Conservation (phyloP, 2,888 invertebrate species). For the Electrophaes corylata region DNA sequence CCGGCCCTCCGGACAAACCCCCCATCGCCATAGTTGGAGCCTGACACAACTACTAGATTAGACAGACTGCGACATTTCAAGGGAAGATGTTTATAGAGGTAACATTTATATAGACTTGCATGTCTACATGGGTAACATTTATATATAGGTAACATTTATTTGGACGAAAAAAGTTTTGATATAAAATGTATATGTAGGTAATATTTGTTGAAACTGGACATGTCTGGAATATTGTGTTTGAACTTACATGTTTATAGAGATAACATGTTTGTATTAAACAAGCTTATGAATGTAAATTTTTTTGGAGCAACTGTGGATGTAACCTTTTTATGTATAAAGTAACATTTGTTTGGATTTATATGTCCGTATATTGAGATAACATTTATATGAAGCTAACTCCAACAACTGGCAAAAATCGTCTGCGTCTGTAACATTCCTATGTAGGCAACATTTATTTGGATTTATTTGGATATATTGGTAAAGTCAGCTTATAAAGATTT, state of each 20-base stretch:
- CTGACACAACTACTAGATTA: constrained; percentile 44
- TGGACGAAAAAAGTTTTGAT: no score
- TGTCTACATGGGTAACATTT: not conserved
- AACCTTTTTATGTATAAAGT: not conserved
- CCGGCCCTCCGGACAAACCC: constrained; percentile 30
- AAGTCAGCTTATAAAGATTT: no score
- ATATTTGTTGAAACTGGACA: no score
- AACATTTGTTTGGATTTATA: not conserved
- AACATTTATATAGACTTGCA: no score
- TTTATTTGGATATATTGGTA: not conserved
- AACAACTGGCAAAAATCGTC: no score
- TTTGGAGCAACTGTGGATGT: not conserved
- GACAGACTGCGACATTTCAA: not conserved
- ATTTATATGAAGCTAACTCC: no score
- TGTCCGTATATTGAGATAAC: not conserved
- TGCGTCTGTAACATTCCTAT: not conserved
- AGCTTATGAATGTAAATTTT: no score
- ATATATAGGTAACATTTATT: not conserved
- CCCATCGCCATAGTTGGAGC: constrained; percentile 59
- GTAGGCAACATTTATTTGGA: not conserved
- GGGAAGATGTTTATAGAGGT: not conserved
- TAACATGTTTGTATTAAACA: not conserved
- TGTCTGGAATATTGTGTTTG: no score
- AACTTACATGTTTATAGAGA: not conserved
- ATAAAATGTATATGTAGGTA: not conserved